These are phyloP conservation scores for Podarcis lilfordi DNA, from an alignment of 2,797 vertebrate species.

Conservation along the genomic window DNA sequence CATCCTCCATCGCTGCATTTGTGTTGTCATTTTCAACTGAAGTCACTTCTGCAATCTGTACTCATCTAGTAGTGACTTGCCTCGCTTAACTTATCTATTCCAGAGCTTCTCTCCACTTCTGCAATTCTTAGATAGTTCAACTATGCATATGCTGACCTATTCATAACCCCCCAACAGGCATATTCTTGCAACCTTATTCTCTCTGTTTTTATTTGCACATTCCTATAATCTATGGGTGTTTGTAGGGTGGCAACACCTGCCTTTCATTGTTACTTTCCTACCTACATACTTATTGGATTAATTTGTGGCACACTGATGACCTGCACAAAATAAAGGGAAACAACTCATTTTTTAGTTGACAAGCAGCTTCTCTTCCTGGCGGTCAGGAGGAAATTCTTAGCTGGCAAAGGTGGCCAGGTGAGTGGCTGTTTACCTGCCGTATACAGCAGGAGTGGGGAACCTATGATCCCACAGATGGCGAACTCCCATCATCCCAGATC, in stretches of 20 bases:
- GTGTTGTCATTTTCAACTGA: not conserved
- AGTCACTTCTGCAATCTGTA: no score
- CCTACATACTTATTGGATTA: not conserved
- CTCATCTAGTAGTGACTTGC: no score
- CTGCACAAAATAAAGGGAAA: not conserved
- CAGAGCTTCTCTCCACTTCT: not conserved
- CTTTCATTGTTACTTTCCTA: no score
- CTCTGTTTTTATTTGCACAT: not conserved
- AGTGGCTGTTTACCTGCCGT: not conserved
- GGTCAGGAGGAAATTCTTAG: not conserved
- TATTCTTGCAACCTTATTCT: not conserved
- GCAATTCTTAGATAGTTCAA: not conserved
- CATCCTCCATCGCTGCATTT: not conserved
- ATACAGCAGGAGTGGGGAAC: not conserved
- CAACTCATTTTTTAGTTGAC: no score
- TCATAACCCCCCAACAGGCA: not conserved
- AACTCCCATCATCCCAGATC: not conserved
- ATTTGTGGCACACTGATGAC: not conserved
- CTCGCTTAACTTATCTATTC: not conserved
- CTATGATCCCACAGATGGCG: not conserved
- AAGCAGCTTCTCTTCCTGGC: no score
- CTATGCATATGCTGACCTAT: not conserved
- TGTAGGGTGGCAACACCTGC: no score
- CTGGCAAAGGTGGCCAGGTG: not conserved
- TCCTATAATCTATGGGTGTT: no score